Conservation (phyloP, 2,113 vertebrate species). For the Sardina pilchardus region DNA sequence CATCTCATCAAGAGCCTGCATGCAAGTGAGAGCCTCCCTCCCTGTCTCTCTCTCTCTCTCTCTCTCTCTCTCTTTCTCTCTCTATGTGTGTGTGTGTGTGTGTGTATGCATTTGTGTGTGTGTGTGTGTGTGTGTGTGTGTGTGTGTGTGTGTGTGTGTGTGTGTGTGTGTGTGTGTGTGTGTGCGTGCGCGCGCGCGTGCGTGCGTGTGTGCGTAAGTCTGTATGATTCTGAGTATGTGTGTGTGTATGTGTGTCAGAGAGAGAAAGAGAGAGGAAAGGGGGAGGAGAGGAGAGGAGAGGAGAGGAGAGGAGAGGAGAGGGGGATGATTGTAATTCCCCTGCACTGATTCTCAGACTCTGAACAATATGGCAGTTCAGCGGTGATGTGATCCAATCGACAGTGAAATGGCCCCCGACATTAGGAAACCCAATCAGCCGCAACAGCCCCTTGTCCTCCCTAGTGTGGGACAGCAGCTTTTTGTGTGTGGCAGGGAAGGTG, state of each 20-base stretch:
- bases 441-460: conserved; percentile 36
- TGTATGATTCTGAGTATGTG: background rate
- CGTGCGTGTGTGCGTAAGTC: background rate
- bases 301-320: background rate
- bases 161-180: background rate
- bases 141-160: background rate
- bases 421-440: conserved; percentile 52
- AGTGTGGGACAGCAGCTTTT: background rate
- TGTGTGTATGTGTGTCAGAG: background rate
- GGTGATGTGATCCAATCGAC: conserved; percentile 39
- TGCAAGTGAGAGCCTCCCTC: conserved; percentile 15
- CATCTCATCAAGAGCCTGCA: conserved; percentile 2
- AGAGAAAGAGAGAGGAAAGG: background rate
- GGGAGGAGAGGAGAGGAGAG: background rate
- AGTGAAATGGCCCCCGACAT: conserved; percentile 40
- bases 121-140: too few relatives aligned
- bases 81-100: background rate
- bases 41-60: background rate
- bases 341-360: conserved; percentile 26
- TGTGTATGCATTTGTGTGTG: background rate
- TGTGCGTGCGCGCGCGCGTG: background rate
- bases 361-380: conserved; percentile 52
- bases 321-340: conserved; percentile 38
- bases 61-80: too few relatives aligned
- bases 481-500: conserved; percentile 6